These are phyloP conservation scores for Pachypanchax playfairii DNA, from an alignment of 2,113 vertebrate genomes.

Conservation along the genomic window DNA sequence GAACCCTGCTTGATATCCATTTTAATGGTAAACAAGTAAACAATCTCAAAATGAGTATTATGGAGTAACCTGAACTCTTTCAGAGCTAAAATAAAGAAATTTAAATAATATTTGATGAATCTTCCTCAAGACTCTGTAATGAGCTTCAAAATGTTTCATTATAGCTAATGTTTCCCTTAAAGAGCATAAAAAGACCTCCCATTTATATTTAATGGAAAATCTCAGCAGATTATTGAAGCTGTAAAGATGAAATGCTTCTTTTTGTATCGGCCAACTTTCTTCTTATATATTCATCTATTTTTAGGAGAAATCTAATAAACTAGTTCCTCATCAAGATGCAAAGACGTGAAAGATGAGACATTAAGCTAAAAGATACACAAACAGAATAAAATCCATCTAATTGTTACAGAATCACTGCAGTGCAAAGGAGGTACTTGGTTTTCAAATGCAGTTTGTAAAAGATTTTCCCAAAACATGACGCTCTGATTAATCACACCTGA, in stretches of 20 bases:
- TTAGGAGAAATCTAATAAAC: slow-evolving; percentile 9
- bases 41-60: no score
- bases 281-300: neutral
- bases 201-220: neutral
- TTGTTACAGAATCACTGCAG: slow-evolving; percentile 25
- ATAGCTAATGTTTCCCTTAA: neutral
- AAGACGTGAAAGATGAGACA: slow-evolving; percentile 7
- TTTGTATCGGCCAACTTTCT: neutral
- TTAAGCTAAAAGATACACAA: neutral
- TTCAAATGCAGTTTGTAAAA: slow-evolving; percentile 34
- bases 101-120: no score
- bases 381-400: slow-evolving; percentile 6
- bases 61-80: no score
- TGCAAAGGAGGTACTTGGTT: slow-evolving; percentile 42
- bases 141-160: no score
- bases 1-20: no score
- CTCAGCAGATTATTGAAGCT: neutral
- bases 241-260: slow-evolving; percentile 7
- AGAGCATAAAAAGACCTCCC: neutral
- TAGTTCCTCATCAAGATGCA: slow-evolving; percentile 32
- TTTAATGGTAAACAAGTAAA: no score
- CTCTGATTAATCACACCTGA: no score
- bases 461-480: slow-evolving; percentile 6
- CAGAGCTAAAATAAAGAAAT: no score
- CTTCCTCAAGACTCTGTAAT: slow-evolving; percentile 10